These are phyloP conservation scores for Parauchenoglanis ngamensis DNA, from an alignment of 2,797 vertebrate species.

Conservation along the genomic window DNA sequence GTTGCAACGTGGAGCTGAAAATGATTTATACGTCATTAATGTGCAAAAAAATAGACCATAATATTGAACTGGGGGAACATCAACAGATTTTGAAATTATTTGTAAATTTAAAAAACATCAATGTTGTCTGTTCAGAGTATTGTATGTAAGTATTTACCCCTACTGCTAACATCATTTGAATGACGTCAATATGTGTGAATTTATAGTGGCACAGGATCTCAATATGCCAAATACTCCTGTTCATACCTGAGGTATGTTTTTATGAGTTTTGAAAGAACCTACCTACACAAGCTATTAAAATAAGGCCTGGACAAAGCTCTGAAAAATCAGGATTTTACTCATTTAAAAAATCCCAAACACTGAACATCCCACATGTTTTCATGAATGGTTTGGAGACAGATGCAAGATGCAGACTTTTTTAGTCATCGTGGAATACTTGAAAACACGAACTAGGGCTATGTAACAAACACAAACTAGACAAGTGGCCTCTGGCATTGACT, in stretches of 20 bases:
- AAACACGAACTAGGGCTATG: too few species aligned
- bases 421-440: too few species aligned
- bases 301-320: not conserved
- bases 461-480: not conserved
- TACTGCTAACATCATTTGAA: not conserved
- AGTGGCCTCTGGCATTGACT: too few species aligned
- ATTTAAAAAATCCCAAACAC: not conserved
- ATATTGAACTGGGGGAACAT: not conserved
- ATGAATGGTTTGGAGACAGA: too few species aligned
- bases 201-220: not conserved
- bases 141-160: too few species aligned
- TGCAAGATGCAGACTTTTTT: too few species aligned
- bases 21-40: not conserved
- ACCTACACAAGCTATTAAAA: not conserved
- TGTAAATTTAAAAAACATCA: too few species aligned
- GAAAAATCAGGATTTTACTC: not conserved
- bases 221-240: not conserved
- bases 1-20: not conserved
- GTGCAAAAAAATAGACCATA: not conserved
- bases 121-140: not conserved
- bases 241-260: not conserved
- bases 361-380: not conserved
- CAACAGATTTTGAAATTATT: not conserved
- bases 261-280: not conserved
- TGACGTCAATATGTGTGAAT: not conserved